Evolutionary conservation across 2,113 vertebrate species (phyloP), one percentile per base, ranked within the genome.

Genomic region (Phalacrocorax brasilianus): DNA sequence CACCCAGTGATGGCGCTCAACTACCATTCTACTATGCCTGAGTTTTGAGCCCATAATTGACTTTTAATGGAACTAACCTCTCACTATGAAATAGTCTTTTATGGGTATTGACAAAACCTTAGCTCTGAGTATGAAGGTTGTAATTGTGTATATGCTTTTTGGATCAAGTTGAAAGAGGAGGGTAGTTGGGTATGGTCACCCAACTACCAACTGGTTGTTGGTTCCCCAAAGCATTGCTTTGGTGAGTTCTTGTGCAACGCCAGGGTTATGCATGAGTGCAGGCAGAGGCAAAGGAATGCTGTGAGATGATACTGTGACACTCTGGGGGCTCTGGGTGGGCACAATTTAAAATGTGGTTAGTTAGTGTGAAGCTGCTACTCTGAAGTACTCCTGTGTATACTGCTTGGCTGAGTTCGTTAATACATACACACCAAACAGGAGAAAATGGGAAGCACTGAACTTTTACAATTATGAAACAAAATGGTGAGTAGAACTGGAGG

Each of bases 401-500:
- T 70, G 30, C 24, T 78, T 38, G 27, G 33, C 22, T 58, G 35
- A 67, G 21, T 24, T 80, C 0, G 0, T 68, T 47, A 24, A 35
- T 6, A 2, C 16, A 9, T 14, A 45, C 6, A 10, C n/a, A 62
- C 21, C 30, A 63, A 73, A 45, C 19, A 2, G 3, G 52, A 89
- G 40, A 38, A 22, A 68, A 27, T 9, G 22, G 42, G 18, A 59
- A 83, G 22, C 28, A 14, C 32, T 53, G 59, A 87, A 11, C 12
- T 80, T 45, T 4, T 40, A 13, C 23, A 62, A 2, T 6, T 65
- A 20, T 14, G 38, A 14, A 63, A 62, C 3, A 71, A 70, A 78
- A 50, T 0, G 1, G n/a, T 1, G 1, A 92, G 14, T n/a, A 75
- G 16, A 88, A 33, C 30, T 12, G 12, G 12, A 67, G 8, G 11